Evolutionary conservation across 2,888 invertebrate genomes (phyloP).

Genomic region (Volucella zonaria): DNA sequence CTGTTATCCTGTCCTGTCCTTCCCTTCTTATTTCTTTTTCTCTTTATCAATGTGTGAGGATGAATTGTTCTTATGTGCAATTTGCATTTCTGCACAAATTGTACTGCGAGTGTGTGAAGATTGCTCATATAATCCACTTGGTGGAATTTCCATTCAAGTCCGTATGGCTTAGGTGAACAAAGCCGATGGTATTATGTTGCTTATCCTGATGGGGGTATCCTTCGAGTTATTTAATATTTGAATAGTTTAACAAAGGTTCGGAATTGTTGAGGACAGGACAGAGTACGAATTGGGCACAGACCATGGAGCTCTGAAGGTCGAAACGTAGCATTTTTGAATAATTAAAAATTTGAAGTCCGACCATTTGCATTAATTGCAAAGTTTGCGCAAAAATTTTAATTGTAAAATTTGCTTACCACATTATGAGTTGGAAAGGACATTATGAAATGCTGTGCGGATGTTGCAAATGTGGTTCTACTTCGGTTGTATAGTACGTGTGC

Average conservation of each 20-base stretch:
- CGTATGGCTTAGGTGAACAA: constrained; percentile 12
- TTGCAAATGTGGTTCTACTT: no score
- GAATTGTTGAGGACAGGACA: constrained; percentile 14
- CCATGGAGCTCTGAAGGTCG: constrained; percentile 12
- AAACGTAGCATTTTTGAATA: constrained; percentile 16
- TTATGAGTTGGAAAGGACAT: constrained; percentile 7
- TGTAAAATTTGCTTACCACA: constrained; percentile 33
- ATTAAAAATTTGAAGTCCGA: constrained; percentile 21
- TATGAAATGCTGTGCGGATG: no score
- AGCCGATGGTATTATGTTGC: constrained; percentile 33
- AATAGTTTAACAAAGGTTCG: constrained; percentile 49
- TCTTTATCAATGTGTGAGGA: constrained; percentile 22
- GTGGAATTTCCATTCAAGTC: constrained; percentile 31
- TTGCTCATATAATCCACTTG: constrained; percentile 63
- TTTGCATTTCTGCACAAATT: constrained; percentile 53
- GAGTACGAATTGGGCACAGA: not conserved
- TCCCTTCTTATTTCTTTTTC: constrained; percentile 12
- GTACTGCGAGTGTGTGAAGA: not conserved
- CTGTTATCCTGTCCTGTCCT: not conserved
- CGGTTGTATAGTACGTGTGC: no score
- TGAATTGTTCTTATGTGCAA: constrained; percentile 52
- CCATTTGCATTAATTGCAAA: constrained; percentile 38
- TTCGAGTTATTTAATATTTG: constrained; percentile 56
- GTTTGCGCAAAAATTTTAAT: constrained; percentile 61
- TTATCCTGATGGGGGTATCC: not conserved